phyloP scores from a whole-genome alignment of 1,140 invertebrate species.

The Drosophila sproati region DNA sequence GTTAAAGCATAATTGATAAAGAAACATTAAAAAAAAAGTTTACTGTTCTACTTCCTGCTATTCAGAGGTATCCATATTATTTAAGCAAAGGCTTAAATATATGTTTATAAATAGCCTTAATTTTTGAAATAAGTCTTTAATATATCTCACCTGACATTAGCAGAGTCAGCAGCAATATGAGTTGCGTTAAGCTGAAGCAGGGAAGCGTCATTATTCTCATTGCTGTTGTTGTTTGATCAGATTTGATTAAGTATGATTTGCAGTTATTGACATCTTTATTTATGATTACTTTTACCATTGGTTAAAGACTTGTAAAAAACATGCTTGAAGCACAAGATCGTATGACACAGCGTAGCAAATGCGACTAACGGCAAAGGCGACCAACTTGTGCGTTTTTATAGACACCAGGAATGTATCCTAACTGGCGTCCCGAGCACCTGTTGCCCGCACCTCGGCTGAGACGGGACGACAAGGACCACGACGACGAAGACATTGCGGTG shows the following conservation, averaged over 20 bases:
- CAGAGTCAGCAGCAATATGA: constrained; percentile 47
- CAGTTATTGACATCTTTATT: constrained; percentile 25
- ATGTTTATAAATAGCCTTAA: not conserved
- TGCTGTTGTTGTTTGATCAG: not conserved
- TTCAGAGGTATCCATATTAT: no score
- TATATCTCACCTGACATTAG: constrained; percentile 50
- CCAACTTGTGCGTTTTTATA: constrained; percentile 61
- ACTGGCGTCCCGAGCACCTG: constrained; percentile 53
- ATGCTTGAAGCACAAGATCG: constrained; percentile 39
- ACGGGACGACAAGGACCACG: not conserved
- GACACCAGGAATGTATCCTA: constrained; percentile 15
- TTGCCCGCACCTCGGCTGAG: constrained; percentile 33
- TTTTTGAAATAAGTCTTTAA: not conserved
- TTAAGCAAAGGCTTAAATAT: not conserved
- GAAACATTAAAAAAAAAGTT: no score
- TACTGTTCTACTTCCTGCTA: no score
- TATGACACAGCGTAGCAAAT: constrained; percentile 35
- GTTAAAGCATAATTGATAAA: no score
- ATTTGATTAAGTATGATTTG: no score
- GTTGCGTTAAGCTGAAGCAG: constrained; percentile 1
- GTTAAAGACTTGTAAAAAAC: constrained; percentile 28
- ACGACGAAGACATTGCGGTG: not conserved
- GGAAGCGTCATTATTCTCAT: constrained; percentile 43
- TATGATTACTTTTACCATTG: not conserved
- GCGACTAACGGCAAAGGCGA: constrained; percentile 50